Evolutionary conservation across 2,113 vertebrate species (phyloP), one percentile per base, ranked within the genome.

Genomic region (Okapia johnstoni): DNA sequence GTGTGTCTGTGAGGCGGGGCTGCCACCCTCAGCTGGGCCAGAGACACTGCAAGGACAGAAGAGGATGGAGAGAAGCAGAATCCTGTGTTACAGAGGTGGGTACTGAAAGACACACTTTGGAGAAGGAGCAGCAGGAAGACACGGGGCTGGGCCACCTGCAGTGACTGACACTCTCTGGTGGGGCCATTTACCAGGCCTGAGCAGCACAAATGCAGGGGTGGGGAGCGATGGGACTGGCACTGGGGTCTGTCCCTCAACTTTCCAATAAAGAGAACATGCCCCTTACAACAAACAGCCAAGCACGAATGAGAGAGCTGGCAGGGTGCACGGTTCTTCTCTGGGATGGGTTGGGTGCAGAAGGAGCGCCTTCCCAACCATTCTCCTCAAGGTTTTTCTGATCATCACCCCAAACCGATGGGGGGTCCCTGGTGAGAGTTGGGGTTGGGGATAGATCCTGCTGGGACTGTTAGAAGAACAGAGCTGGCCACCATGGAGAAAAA

Each of bases 241-340:
- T 12, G 25, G 13, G 85, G 7, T 33, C n/a, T 52, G 30, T 25
- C 55, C 50, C 36, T 43, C 76, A 60, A 30, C 46, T 93, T 94
- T 12, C n/a, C 16, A 23, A 36, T 23, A 14, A 79, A 81, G n/a
- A 89, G 25, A 79, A 52, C 1, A 3, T 15, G 3, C 21, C 70
- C 33, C 77, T 93, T 33, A 55, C 7, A 92, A 61, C 23, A 50
- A 43, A 21, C 9, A 36, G 57, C 40, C 8, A 6, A 26, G 19
- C 26, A 3, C 1, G 13, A 77, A 9, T 28, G n/a, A 90, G 21
- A 14, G 30, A 7, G 7, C 36, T 48, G 30, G 9, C 40, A 15
- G 40, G 33, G 16, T 7, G 13, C 33, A 19, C 0, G 0, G 9
- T 26, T 87, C 19, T 63, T 79, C 48, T 92, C 19, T 15, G 2